Percentiles rank a stretch among this genome's conserved stretches.
These are phyloP conservation scores for Boloria euphrosyne DNA, from an alignment of 2,888 invertebrate genomes.

Conservation along the genomic window DNA sequence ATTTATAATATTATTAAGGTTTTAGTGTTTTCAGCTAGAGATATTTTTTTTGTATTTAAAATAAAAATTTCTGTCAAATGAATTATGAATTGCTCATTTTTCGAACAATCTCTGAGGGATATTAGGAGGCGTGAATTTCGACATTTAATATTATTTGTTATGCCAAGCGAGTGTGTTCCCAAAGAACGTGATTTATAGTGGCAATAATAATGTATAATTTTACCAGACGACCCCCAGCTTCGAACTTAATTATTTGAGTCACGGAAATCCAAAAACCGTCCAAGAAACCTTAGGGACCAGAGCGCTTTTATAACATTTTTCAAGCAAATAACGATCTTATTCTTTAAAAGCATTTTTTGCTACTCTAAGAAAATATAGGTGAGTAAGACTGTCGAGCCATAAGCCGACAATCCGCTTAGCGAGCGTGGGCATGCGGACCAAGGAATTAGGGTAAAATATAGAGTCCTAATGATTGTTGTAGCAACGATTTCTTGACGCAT, in stretches of 20 bases:
- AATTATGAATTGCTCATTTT: too few species aligned
- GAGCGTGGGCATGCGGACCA: conserved; percentile 61
- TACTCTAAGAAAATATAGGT: conserved; percentile 69
- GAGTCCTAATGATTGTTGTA: conserved; percentile 63
- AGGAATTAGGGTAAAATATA: conserved; percentile 75
- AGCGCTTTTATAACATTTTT: conserved; percentile 71
- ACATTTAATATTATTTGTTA: conserved; percentile 53
- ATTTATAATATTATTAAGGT: too few species aligned
- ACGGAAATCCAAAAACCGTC: conserved; percentile 76
- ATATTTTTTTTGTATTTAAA: too few species aligned
- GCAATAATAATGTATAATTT: conserved; percentile 79
- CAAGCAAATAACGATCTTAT: conserved; percentile 58
- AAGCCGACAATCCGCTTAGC: conserved; percentile 79
- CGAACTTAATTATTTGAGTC: conserved; percentile 80
- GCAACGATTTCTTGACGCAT: conserved; percentile 46
- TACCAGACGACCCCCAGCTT: conserved; percentile 67
- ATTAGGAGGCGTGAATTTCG: conserved; percentile 33
- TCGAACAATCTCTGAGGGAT: too few species aligned
- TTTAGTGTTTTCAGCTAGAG: neutral
- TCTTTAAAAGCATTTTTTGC: conserved; percentile 69
- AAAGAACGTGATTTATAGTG: conserved; percentile 77
- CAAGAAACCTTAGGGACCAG: conserved; percentile 73
- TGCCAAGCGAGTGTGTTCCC: conserved; percentile 67
- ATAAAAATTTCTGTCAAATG: too few species aligned
- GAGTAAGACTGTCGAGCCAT: conserved; percentile 69